Evolutionary conservation across 2,888 invertebrate species (phyloP).

Genomic region (Bembecia ichneumoniformis): DNA sequence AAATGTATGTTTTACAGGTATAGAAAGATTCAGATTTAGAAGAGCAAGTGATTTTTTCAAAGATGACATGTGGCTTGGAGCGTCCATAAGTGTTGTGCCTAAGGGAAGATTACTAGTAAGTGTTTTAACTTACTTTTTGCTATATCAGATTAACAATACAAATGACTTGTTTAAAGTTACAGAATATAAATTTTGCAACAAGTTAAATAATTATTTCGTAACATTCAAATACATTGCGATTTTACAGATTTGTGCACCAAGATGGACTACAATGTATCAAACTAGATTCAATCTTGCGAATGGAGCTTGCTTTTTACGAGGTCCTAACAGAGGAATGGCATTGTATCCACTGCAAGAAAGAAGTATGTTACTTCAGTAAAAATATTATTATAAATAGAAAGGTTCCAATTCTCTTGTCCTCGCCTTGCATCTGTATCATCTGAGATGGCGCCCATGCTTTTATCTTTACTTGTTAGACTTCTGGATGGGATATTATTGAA

Average conservation of each 20-base stretch:
- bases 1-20: neutral
- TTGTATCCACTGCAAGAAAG: slow-evolving; percentile 20
- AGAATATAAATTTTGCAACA: too few relatives aligned
- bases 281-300: slow-evolving; percentile 36
- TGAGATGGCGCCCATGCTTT: too few relatives aligned
- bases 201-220: too few relatives aligned
- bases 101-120: slow-evolving; percentile 38
- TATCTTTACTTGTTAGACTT: too few relatives aligned
- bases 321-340: slow-evolving; percentile 16
- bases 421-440: too few relatives aligned
- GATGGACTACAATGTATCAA: slow-evolving; percentile 33
- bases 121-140: neutral
- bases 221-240: neutral
- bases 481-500: too few relatives aligned
- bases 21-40: neutral
- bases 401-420: too few relatives aligned
- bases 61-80: slow-evolving; percentile 61
- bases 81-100: slow-evolving; percentile 32
- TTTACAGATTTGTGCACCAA: slow-evolving; percentile 42
- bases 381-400: too few relatives aligned
- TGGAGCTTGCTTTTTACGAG: slow-evolving; percentile 38
- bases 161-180: too few relatives aligned
- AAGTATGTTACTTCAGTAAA: neutral
- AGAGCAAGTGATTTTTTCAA: slow-evolving; percentile 17
- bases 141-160: too few relatives aligned